Evolutionary conservation across 2,797 vertebrate species (phyloP).

Genomic region (Lepilemur septentrionalis): DNA sequence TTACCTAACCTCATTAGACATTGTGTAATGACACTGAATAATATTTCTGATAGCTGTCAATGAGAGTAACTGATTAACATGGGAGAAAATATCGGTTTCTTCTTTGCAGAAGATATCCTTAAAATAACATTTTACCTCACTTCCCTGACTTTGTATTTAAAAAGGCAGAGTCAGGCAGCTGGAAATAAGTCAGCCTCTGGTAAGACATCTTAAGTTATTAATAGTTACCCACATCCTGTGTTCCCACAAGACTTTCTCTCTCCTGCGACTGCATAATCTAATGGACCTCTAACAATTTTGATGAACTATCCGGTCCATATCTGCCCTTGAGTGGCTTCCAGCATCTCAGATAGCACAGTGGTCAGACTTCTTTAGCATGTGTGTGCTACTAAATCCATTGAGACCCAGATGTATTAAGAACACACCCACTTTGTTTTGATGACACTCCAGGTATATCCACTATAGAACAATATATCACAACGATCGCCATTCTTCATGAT

Average conservation of each 20-base stretch:
- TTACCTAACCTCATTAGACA: not conserved
- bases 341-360: not conserved
- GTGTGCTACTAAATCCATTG: not conserved
- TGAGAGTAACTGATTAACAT: not conserved
- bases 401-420: not conserved
- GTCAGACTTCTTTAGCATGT: not conserved
- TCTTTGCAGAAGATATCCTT: slow-evolving; percentile 17
- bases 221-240: not conserved
- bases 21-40: slow-evolving; percentile 27
- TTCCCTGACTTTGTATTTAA: not conserved
- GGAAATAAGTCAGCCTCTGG: not conserved
- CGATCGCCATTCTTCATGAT: not conserved
- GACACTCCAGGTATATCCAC: too few relatives aligned
- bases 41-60: slow-evolving; percentile 43
- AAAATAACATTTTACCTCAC: slow-evolving; percentile 46
- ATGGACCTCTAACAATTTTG: too few relatives aligned
- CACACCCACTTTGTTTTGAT: not conserved
- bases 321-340: not conserved
- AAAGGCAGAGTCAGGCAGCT: not conserved
- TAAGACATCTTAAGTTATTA: not conserved
- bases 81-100: slow-evolving; percentile 39
- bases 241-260: not conserved
- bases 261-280: too few relatives aligned
- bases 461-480: not conserved
- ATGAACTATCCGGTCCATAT: not conserved